A percentile compares a stretch with the other conserved stretches of the same genome.
Conservation (phyloP, 2,113 vertebrate species). For the Conger conger region DNA sequence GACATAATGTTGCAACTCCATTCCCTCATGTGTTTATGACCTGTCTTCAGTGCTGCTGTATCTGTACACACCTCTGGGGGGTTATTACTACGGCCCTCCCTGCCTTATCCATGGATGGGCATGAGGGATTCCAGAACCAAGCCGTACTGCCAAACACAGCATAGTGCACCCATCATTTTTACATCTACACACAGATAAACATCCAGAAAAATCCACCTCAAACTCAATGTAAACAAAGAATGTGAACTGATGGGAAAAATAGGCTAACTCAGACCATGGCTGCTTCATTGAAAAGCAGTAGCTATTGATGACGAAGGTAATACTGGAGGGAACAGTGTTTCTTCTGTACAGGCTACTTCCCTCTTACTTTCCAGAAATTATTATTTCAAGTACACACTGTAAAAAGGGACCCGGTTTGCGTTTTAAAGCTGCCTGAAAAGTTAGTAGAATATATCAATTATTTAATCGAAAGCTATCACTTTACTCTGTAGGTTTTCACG, state of each 20-base stretch:
- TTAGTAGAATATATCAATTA: slow-evolving; percentile 65
- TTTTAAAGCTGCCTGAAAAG: background rate
- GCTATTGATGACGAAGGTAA: background rate
- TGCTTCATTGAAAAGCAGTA: background rate
- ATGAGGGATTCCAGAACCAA: too few relatives aligned
- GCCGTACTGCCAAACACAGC: too few relatives aligned
- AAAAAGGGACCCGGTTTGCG: background rate
- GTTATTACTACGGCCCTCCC: too few relatives aligned
- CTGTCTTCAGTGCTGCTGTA: too few relatives aligned
- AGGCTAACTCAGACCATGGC: too few relatives aligned
- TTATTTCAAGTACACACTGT: background rate
- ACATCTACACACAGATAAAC: too few relatives aligned
- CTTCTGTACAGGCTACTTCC: background rate
- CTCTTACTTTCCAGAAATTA: background rate
- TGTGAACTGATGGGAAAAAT: background rate
- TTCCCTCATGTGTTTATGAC: too few relatives aligned
- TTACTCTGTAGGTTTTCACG: slow-evolving; percentile 83
- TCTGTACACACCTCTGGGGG: too few relatives aligned
- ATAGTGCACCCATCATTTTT: too few relatives aligned
- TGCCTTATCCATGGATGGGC: too few relatives aligned
- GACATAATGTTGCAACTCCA: too few relatives aligned
- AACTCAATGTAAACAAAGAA: background rate
- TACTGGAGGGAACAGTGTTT: background rate
- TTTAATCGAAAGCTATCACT: slow-evolving; percentile 73
- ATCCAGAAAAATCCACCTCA: background rate